Base-by-base conservation (phyloP, 2,797 vertebrate species). In the Lutjanus argentimaculatus region DNA sequence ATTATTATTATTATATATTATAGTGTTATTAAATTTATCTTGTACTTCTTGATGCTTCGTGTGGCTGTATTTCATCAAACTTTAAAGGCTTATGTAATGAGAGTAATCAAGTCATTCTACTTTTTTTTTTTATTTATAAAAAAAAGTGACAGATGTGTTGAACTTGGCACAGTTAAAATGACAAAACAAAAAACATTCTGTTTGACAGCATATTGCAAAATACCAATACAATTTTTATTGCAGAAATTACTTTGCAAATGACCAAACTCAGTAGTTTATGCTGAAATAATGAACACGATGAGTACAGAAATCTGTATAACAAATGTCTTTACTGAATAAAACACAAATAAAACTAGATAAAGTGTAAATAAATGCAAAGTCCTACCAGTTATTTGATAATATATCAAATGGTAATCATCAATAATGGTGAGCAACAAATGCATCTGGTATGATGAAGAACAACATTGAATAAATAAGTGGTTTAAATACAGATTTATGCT, bases 251-350 rank as follows among this genome's bases (percentile, higher is more conserved):
- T 59, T 48, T 52, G 19, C 14, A 87, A 76, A 57, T 42, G 15
- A 67, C 10, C 7, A 53, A 89, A 82, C 11, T 30, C 55, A 43
- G 40, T 14, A 21, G 30, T 58, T 81, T 62, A 57, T 71, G 58
- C 75, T 73, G 9, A 53, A 75, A 57, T 21, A 73, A 45, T 21
- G 8, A 66, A 66, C 53, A 53, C 63, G 49, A 80, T 79, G 1
- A 69, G 14, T 43, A 17, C 53, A 72, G 8, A 75, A 68, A 88
- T 83, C 78, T 89, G 82, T 80, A 79, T 65, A 87, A 86, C 15
- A 46, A 53, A 72, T 8, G 30, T 55, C 55, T 75, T 59, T n/a
- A n/a, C 2, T n/a, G 25, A 15, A 53, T n/a, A n/a, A 88, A 93
- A 91, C 62, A n/a, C 8, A 15, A 46, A 46, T 46, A 36, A 36